Evolutionary conservation across 2,113 vertebrate genomes (phyloP).

Genomic region (Synchiropus splendidus): DNA sequence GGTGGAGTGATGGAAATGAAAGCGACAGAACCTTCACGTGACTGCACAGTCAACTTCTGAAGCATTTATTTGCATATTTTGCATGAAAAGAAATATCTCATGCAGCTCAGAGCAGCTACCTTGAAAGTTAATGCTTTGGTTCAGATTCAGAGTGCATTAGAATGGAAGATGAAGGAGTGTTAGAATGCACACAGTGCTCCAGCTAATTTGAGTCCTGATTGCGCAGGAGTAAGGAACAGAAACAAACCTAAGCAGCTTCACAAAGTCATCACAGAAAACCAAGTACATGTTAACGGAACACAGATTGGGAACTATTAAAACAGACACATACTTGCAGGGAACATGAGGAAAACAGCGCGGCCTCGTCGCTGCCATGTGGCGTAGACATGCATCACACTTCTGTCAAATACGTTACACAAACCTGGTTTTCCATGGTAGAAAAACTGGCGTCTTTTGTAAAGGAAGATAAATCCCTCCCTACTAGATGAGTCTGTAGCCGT

Average conservation of each 20-base stretch:
- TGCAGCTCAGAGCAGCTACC: slow-evolving; percentile 46
- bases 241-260: slow-evolving; percentile 16
- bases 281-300: slow-evolving; percentile 6
- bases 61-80: slow-evolving; percentile 56
- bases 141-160: slow-evolving; percentile 38
- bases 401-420: slow-evolving; percentile 13
- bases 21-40: slow-evolving; percentile 45
- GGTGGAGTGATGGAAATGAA: slow-evolving; percentile 13
- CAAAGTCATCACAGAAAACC: slow-evolving; percentile 14
- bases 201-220: slow-evolving; percentile 14
- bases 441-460: no score
- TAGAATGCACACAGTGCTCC: slow-evolving; percentile 30
- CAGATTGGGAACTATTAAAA: slow-evolving; percentile 27
- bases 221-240: slow-evolving; percentile 6
- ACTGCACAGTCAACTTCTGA: slow-evolving; percentile 4
- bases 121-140: slow-evolving; percentile 52
- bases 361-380: slow-evolving; percentile 11
- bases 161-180: slow-evolving; percentile 41
- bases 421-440: background rate
- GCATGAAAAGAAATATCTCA: slow-evolving; percentile 41
- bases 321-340: slow-evolving; percentile 12
- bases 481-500: no score
- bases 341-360: slow-evolving; percentile 8
- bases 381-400: slow-evolving; percentile 10
- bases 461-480: no score